Percentiles rank a stretch among this genome's conserved stretches.
Evolutionary conservation across 2,797 vertebrate species (phyloP).

Genomic region (Enteromius radiatus): DNA sequence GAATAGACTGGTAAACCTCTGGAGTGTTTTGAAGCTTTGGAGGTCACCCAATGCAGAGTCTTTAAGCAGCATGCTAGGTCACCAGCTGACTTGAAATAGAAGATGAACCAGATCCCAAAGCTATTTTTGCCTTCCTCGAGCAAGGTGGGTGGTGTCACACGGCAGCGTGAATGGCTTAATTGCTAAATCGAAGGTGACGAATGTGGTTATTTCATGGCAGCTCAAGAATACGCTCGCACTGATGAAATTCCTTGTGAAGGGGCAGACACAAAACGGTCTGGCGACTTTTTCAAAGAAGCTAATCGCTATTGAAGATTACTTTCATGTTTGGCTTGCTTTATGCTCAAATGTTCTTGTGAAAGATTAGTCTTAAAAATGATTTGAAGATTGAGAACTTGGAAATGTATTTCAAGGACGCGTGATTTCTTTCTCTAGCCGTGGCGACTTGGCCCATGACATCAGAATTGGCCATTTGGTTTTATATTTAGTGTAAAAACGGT

Average conservation of each 20-base stretch:
- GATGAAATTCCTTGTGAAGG: constrained; percentile 18
- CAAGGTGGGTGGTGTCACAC: constrained; percentile 20
- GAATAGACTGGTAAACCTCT: constrained; percentile 35
- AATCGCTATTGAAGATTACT: constrained; percentile 26
- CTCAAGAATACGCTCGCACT: constrained; percentile 22
- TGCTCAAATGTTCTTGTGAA: constrained; percentile 1
- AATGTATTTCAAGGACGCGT: background rate
- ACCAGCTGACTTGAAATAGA: constrained; percentile 43
- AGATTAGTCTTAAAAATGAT: constrained; percentile 24
- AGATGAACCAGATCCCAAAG: constrained; percentile 49
- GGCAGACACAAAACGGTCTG: background rate
- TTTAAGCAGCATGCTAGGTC: constrained; percentile 47
- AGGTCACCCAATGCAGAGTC: constrained; percentile 42
- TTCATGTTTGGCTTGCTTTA: constrained; percentile 26
- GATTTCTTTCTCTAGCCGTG: background rate
- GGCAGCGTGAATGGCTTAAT: constrained; percentile 40
- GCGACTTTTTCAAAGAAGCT: constrained; percentile 15
- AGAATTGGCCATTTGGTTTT: background rate
- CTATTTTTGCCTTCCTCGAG: constrained; percentile 44
- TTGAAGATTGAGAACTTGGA: constrained; percentile 25
- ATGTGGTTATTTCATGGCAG: constrained; percentile 40
- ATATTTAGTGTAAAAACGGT: background rate
- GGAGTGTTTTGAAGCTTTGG: constrained; percentile 33
- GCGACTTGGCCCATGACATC: background rate
- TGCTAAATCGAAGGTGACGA: constrained; percentile 45